Base-by-base conservation (phyloP, 1,140 invertebrate species). In the Ceratitis capitata region DNA sequence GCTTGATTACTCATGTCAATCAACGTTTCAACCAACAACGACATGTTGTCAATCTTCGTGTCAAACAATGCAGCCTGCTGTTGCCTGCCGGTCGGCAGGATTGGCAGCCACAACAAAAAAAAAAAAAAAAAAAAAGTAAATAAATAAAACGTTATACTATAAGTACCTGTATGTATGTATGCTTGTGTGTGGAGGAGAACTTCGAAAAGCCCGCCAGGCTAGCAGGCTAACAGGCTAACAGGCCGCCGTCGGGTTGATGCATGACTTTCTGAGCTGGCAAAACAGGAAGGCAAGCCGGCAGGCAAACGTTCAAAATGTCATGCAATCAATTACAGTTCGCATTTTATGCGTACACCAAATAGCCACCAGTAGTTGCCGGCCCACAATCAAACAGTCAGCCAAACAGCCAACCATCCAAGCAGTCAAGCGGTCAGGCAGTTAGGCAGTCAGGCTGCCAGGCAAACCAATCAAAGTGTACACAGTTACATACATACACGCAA, bases 1-100 rank as follows among this genome's bases (percentile, higher is more conserved):
- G 85, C 78, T 85, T 85, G 85, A 85, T 85, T 85, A 85, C 85
- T 85, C 85, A 85, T 85, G 85, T 85, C 85, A 85, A 85, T 85
- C 85, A 85, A 83, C 47, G 53, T 85, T 85, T 85, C 85, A 84
- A 83, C 82, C 82, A 83, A 53, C 82, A 47, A 85, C 85, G 85
- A 85, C 85, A 85, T 85, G 82, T 85, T 85, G 85, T 85, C 85
- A 85, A 85, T 85, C 85, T 85, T 83, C 82, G 82, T 74, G 85
- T 85, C 85, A 85, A 85, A 69, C 85, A 83, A 83, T 53, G 82
- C 82, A 83, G 49, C 45, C 82, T 51, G 49, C 82, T 51, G n/a
- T n/a, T n/a, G n/a, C n/a, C n/a, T n/a, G 26, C 49, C n/a, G 47
- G 29, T 26, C 82, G 69, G 39, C 69, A 78, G 69, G 69, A 78